Evolutionary conservation across 2,888 invertebrate species (phyloP).

Genomic region (Leptinotarsa tumamoca): DNA sequence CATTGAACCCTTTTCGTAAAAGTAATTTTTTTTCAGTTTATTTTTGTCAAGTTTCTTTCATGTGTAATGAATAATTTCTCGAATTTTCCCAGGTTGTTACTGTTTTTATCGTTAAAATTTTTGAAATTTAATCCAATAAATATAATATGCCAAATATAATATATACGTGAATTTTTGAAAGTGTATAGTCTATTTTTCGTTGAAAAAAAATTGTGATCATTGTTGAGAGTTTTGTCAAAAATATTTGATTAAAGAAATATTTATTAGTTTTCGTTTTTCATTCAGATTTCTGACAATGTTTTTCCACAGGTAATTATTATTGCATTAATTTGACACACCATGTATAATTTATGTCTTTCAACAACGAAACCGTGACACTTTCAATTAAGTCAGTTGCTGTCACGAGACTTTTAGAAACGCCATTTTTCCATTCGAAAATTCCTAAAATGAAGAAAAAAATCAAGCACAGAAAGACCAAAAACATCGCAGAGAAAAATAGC

Average conservation of each 20-base stretch:
- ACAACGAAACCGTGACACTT: neutral
- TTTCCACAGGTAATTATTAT: too few species aligned
- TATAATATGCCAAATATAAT: constrained; percentile 51
- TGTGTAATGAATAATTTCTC: neutral
- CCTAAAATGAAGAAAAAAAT: constrained; percentile 41
- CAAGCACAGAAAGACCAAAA: constrained; percentile 42
- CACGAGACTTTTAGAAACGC: constrained; percentile 8
- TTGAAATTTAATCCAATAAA: constrained; percentile 23
- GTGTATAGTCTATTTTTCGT: constrained; percentile 55
- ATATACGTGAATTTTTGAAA: constrained; percentile 45
- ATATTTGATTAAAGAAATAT: constrained; percentile 53
- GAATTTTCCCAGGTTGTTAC: constrained; percentile 1
- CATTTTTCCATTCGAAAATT: constrained; percentile 28
- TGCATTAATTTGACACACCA: neutral
- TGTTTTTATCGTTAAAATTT: neutral
- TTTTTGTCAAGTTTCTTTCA: neutral
- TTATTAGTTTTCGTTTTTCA: constrained; percentile 41
- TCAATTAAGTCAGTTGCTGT: constrained; percentile 16
- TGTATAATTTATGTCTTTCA: neutral
- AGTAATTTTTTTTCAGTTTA: neutral
- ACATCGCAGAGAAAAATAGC: constrained; percentile 43
- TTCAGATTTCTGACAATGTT: neutral
- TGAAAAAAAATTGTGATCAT: constrained; percentile 53
- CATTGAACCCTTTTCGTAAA: too few species aligned
- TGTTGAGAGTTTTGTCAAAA: constrained; percentile 54